Evolutionary conservation across 2,113 vertebrate species (phyloP).

Genomic region (Numida meleagris): DNA sequence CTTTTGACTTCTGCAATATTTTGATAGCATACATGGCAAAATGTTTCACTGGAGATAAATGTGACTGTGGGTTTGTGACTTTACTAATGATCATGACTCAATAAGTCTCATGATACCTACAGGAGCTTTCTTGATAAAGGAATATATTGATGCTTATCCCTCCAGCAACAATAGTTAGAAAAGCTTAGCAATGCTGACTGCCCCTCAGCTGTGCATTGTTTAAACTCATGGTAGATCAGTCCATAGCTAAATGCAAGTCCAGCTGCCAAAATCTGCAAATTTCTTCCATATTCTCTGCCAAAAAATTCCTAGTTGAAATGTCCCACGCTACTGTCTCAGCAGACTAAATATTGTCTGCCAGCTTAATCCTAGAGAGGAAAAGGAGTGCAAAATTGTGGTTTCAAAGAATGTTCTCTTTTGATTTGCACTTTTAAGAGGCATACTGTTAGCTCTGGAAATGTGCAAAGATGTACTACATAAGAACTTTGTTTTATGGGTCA

Average conservation of each 20-base stretch:
- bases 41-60: conserved; percentile 60
- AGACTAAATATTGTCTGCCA: background rate
- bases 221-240: background rate
- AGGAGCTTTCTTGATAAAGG: conserved; percentile 29
- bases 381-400: background rate
- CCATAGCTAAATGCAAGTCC: conserved; percentile 4
- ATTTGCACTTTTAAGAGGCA: background rate
- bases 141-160: conserved; percentile 17
- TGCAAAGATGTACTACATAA: background rate
- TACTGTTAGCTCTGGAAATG: background rate
- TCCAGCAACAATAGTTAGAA: background rate
- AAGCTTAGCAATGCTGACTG: background rate
- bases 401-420: background rate
- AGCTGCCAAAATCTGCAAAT: background rate
- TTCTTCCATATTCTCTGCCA: background rate
- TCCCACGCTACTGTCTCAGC: background rate
- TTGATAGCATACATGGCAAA: conserved; percentile 49
- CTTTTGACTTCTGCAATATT: conserved; percentile 48
- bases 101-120: conserved; percentile 63
- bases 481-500: background rate
- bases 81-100: conserved; percentile 50
- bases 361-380: background rate
- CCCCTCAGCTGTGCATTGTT: background rate
- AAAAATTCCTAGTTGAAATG: background rate
- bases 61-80: conserved; percentile 39